Conservation (phyloP, 2,888 invertebrate genomes). For the Pherbina coryleti region DNA sequence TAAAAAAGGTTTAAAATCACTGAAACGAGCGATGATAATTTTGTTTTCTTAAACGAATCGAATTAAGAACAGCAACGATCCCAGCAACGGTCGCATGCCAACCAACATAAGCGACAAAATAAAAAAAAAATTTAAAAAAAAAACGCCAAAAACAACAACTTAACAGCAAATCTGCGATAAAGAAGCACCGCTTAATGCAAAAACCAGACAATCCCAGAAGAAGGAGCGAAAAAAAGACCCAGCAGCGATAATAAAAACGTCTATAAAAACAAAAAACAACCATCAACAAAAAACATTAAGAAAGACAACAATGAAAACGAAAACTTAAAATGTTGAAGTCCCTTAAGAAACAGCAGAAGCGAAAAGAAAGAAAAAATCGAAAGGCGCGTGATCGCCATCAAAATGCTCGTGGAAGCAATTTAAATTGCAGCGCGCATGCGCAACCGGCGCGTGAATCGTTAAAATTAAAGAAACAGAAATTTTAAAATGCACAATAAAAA, state of each 20-base stretch:
- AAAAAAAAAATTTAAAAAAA: slow-evolving; percentile 6
- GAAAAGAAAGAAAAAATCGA: slow-evolving; percentile 46
- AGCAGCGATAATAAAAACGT: slow-evolving; percentile 20
- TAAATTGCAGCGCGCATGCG: slow-evolving; percentile 57
- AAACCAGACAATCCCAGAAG: not conserved
- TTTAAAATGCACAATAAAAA: slow-evolving; percentile 13
- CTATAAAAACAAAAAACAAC: not conserved
- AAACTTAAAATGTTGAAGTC: not conserved
- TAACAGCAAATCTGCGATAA: slow-evolving; percentile 23
- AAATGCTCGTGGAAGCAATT: slow-evolving; percentile 64
- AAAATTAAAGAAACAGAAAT: slow-evolving; percentile 31
- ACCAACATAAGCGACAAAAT: slow-evolving; percentile 20
- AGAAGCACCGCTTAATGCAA: slow-evolving; percentile 21
- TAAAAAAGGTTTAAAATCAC: slow-evolving; percentile 2
- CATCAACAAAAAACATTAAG: not conserved
- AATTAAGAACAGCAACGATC: slow-evolving; percentile 44
- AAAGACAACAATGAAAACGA: not conserved
- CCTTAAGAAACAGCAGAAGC: not conserved
- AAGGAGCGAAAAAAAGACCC: slow-evolving; percentile 18
- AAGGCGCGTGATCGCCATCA: slow-evolving; percentile 64
- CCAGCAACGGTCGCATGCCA: slow-evolving; percentile 47
- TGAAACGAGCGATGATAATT: slow-evolving; percentile 39
- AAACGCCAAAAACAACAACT: not conserved
- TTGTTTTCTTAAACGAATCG: slow-evolving; percentile 54
- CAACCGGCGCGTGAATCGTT: slow-evolving; percentile 48